Base-by-base conservation (phyloP, 2,888 invertebrate species). In the Dusona sp. region DNA sequence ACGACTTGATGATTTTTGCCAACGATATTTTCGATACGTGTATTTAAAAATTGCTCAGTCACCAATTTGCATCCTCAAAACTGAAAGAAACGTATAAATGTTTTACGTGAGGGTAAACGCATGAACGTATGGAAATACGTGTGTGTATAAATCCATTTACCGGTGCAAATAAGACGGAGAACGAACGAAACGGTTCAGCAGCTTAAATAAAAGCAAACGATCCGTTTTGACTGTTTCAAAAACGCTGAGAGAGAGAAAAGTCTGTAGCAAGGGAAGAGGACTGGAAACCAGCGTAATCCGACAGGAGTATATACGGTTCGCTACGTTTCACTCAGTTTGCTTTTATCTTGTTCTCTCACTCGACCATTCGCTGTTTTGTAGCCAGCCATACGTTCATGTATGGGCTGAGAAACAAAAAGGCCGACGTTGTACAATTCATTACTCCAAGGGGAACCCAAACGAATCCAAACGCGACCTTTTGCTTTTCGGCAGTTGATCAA, bases 151-250 rank as follows among this genome's bases (percentile, higher is more conserved):
- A n/a, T 77, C 16, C n/a, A 83, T 68, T 29, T 45, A 33, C 64
- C 82, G 57, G 67, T 70, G 68, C 65, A 68, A 83, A 87, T 85
- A 75, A 67, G 22, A 78, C 33, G 42, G 67, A 65, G 57, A 80
- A 81, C 57, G 75, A 70, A 75, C 78, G 68, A 29, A 89, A 88
- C 90, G 82, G 87, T 85, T 88, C 79, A 73, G 64, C 88, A 91
- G 89, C 90, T 90, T 90, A 90, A 93, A 92, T 92, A 92, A 91
- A 92, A 91, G 90, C 89, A 88, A 90, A 90, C 89, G 90, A 89
- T 88, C 89, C 88, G 87, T 89, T 88, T 80, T 88, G 83, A 87
- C 86, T 83, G 87, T 88, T 83, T 80, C 75, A 70, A 78, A 79
- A 72, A 48, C 13, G 79, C 70, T 54, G 22, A 25, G 29, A 29